Evolutionary conservation across 2,888 invertebrate species (phyloP).

Genomic region (Harpalus rubripes): DNA sequence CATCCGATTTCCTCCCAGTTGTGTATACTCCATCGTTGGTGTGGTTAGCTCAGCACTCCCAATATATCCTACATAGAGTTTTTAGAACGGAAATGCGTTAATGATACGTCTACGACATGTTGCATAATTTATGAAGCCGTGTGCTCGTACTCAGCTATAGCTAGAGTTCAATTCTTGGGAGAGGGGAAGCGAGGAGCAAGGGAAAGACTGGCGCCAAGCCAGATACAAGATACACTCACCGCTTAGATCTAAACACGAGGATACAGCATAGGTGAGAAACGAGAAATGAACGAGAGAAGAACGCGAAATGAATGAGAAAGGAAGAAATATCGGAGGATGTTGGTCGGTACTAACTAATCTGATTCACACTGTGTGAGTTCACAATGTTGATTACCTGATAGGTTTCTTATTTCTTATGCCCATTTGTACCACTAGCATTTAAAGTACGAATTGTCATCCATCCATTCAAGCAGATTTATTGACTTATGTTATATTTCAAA

Average conservation of each 20-base stretch:
- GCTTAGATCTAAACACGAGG: not conserved
- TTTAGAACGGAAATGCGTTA: conserved; percentile 66
- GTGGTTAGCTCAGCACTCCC: conserved; percentile 5
- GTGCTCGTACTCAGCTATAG: not conserved
- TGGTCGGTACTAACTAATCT: not conserved
- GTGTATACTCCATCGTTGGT: not conserved
- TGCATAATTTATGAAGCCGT: conserved; percentile 63
- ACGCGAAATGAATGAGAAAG: too few species aligned
- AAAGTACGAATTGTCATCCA: too few species aligned
- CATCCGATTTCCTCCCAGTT: not conserved
- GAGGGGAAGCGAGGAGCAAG: not conserved
- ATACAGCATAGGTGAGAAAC: not conserved
- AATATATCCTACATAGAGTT: conserved; percentile 34
- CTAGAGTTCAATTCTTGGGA: not conserved
- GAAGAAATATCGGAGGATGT: too few species aligned
- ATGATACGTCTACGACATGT: conserved; percentile 61
- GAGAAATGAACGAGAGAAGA: too few species aligned
- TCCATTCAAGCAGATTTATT: too few species aligned
- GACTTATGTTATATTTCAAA: too few species aligned
- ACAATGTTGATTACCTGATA: too few species aligned
- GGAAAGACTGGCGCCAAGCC: conserved; percentile 55
- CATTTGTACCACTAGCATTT: too few species aligned
- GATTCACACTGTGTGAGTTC: too few species aligned
- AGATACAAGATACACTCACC: conserved; percentile 24
- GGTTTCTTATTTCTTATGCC: too few species aligned